Percentiles rank a stretch among this genome's conserved stretches.
Evolutionary conservation across 2,888 invertebrate genomes (phyloP).

Genomic region (Polietes domitor): DNA sequence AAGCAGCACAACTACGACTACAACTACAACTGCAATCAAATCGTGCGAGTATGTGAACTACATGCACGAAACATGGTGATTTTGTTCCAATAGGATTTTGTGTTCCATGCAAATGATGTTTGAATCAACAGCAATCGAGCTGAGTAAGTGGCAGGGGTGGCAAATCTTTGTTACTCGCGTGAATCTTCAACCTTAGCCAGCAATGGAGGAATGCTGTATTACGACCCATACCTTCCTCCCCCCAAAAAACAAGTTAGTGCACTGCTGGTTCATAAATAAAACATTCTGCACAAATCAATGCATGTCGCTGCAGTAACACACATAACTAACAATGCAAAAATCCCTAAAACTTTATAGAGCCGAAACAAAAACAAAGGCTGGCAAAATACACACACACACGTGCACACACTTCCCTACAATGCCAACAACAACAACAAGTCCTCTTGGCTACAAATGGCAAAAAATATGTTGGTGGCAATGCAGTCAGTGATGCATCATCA

Average conservation of each 20-base stretch:
- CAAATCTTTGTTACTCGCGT: neutral
- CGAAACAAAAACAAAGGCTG: constrained; percentile 38
- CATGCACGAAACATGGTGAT: constrained; percentile 50
- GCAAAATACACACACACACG: constrained; percentile 13
- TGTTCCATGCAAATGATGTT: constrained; percentile 59
- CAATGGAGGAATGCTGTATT: too few species aligned
- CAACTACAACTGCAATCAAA: neutral
- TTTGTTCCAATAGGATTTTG: constrained; percentile 52
- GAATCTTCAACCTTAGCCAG: too few species aligned
- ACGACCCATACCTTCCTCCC: too few species aligned
- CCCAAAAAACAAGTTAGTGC: neutral
- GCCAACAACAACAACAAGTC: neutral
- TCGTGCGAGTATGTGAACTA: constrained; percentile 45
- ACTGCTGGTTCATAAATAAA: constrained; percentile 36
- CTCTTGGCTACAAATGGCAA: constrained; percentile 11
- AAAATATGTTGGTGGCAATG: constrained; percentile 56
- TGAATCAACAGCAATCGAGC: constrained; percentile 49
- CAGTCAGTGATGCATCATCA: constrained; percentile 31
- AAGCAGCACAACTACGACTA: neutral
- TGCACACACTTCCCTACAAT: neutral
- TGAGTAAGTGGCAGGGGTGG: neutral
- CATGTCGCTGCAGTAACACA: constrained; percentile 45
- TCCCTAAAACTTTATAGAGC: constrained; percentile 49
- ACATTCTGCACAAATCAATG: constrained; percentile 61
- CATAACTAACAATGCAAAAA: constrained; percentile 43